Percentiles rank a stretch among this genome's conserved stretches.
Conservation (phyloP, 2,797 vertebrate species). For the Cichlasoma orientale region DNA sequence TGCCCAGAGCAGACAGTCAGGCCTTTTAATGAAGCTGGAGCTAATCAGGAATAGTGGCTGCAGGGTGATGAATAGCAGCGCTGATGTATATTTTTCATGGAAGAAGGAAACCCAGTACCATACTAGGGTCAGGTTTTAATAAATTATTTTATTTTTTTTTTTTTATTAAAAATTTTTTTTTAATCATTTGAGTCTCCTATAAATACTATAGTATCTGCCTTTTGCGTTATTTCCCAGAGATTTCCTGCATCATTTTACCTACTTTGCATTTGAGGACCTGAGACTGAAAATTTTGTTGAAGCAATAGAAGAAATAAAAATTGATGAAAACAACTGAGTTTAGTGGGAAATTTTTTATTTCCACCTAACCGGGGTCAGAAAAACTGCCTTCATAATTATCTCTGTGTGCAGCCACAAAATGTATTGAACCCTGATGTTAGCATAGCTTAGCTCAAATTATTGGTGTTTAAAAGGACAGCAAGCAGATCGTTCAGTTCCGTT, state of each 20-base stretch:
- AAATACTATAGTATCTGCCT: background rate
- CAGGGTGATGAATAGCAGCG: conserved; percentile 48
- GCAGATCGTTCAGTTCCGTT: background rate
- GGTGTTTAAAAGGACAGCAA: background rate
- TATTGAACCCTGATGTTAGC: background rate
- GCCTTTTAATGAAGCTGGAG: conserved; percentile 71
- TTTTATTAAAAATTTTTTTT: background rate
- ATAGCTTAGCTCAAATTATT: background rate
- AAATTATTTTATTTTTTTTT: background rate
- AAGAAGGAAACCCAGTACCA: conserved; percentile 28
- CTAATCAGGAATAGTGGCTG: conserved; percentile 64
- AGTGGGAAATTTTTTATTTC: background rate
- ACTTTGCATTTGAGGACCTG: background rate
- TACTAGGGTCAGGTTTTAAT: conserved; percentile 21
- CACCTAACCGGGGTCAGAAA: background rate
- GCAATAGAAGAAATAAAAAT: background rate
- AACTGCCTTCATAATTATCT: background rate
- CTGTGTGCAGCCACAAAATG: background rate
- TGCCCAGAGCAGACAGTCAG: conserved; percentile 64
- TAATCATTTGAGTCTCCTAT: background rate
- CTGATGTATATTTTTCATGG: conserved; percentile 34
- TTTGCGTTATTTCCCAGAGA: background rate
- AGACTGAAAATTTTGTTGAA: background rate
- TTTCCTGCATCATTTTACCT: background rate
- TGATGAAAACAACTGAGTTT: background rate